phyloP scores from a whole-genome alignment of 2,113 vertebrate genomes.

The Hystrix brachyura region DNA sequence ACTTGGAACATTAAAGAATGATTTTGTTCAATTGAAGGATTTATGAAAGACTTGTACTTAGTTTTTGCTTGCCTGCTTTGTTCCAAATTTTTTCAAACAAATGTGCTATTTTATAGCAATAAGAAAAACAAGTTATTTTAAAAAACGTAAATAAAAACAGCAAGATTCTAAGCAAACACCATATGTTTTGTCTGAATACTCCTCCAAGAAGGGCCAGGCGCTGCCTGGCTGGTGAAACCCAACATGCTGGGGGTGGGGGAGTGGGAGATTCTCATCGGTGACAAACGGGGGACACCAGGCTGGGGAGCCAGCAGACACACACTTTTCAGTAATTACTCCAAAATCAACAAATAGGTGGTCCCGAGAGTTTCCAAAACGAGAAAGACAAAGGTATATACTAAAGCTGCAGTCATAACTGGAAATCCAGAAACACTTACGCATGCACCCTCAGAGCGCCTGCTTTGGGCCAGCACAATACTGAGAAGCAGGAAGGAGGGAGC shows the following conservation, averaged over 20 bases:
- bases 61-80: conserved; percentile 66
- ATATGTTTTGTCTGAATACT: conserved; percentile 68
- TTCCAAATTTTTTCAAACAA: conserved; percentile 54
- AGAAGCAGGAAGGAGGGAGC: not conserved
- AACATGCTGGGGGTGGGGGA: not conserved
- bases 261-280: not conserved
- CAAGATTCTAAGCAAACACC: conserved; percentile 66
- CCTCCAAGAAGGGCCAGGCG: conserved; percentile 19
- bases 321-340: conserved; percentile 1
- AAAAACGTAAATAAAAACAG: conserved; percentile 79
- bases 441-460: not conserved
- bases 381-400: not conserved
- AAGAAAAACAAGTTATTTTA: conserved; percentile 79
- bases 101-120: conserved; percentile 78
- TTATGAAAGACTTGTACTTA: conserved; percentile 61
- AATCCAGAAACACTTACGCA: not conserved
- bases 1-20: not conserved
- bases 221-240: not conserved
- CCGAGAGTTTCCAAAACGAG: not conserved
- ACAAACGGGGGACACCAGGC: not conserved
- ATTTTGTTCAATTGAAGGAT: not conserved
- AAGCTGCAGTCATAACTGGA: not conserved
- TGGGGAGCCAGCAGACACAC: not conserved
- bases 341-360: not conserved
- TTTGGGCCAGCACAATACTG: not conserved